A percentile compares a stretch with the other conserved stretches of the same genome.
Conservation (phyloP, 64 coral and sea anemone genomes). For the Actinia equina region DNA sequence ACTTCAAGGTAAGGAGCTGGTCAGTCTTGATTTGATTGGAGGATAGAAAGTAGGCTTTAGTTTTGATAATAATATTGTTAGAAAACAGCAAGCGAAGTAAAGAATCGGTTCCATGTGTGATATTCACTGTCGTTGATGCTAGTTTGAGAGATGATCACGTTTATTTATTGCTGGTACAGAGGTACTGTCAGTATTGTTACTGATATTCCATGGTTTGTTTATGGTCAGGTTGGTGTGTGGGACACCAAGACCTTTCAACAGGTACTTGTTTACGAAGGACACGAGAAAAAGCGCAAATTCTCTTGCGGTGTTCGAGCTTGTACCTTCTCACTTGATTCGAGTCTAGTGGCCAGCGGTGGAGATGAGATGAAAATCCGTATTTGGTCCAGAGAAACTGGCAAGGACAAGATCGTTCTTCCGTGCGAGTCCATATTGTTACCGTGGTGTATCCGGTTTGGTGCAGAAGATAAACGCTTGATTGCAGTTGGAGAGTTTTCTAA, state of each 20-base stretch:
- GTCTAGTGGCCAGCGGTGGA: conserved; percentile 51
- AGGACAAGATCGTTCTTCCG: conserved; percentile 44
- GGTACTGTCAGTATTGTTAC: too few relatives aligned
- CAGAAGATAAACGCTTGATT: conserved; percentile 37
- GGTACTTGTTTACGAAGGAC: conserved; percentile 48
- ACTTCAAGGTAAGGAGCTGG: conserved; percentile 38
- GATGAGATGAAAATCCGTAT: conserved; percentile 61
- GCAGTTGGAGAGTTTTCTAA: conserved; percentile 49
- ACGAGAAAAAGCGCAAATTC: conserved; percentile 46
- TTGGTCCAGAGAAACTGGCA: conserved; percentile 43
- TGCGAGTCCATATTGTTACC: conserved; percentile 37
- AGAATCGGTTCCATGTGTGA: too few relatives aligned
- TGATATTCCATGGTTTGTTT: too few relatives aligned
- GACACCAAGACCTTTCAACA: conserved; percentile 28
- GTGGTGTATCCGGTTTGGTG: conserved; percentile 50
- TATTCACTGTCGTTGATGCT: too few relatives aligned
- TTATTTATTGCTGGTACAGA: too few relatives aligned
- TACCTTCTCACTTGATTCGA: conserved; percentile 47
- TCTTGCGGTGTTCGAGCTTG: conserved; percentile 52
- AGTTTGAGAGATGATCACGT: too few relatives aligned
- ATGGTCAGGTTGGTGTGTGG: conserved; percentile 43
- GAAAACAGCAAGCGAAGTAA: neutral
- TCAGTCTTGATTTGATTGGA: neutral
- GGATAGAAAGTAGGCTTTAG: conserved; percentile 11
- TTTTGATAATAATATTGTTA: too few relatives aligned